Percentiles rank a stretch among this genome's conserved stretches.
Evolutionary conservation across 2,797 vertebrate genomes (phyloP).

Genomic region (Champsocephalus gunnari): DNA sequence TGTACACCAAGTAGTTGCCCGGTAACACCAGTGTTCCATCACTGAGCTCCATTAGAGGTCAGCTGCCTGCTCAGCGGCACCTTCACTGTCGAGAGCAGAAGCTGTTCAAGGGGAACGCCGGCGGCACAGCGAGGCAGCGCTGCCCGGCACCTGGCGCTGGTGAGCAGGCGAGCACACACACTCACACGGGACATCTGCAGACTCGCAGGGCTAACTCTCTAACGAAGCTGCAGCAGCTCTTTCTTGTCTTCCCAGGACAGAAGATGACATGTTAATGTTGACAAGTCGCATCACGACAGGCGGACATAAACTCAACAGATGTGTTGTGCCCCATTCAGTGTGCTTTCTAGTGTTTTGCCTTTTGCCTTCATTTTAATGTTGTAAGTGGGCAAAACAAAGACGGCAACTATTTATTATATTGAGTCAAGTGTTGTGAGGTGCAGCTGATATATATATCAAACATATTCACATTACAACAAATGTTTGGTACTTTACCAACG

Average conservation of each 20-base stretch:
- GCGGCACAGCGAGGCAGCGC: conserved; percentile 19
- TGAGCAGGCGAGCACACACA: conserved; percentile 34
- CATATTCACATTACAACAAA: background rate
- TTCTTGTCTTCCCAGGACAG: conserved; percentile 39
- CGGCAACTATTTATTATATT: too few relatives aligned
- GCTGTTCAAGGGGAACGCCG: background rate
- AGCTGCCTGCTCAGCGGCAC: conserved; percentile 20
- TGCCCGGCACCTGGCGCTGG: conserved; percentile 45
- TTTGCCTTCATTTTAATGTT: background rate
- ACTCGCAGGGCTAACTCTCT: background rate
- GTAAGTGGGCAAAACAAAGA: background rate
- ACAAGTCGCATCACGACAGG: conserved; percentile 21
- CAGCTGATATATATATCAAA: too few relatives aligned
- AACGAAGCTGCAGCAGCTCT: conserved; percentile 17
- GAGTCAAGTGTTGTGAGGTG: background rate
- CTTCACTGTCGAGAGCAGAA: conserved; percentile 8
- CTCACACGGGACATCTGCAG: conserved; percentile 40
- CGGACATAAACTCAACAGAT: conserved; percentile 14
- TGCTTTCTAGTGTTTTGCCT: background rate
- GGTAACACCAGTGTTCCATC: background rate
- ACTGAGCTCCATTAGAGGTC: background rate
- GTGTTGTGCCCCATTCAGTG: conserved; percentile 9
- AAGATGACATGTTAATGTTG: conserved; percentile 21
- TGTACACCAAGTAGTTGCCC: background rate
- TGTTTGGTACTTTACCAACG: background rate